Evolutionary conservation across 2,113 vertebrate species (phyloP).

Genomic region (Turnix velox): DNA sequence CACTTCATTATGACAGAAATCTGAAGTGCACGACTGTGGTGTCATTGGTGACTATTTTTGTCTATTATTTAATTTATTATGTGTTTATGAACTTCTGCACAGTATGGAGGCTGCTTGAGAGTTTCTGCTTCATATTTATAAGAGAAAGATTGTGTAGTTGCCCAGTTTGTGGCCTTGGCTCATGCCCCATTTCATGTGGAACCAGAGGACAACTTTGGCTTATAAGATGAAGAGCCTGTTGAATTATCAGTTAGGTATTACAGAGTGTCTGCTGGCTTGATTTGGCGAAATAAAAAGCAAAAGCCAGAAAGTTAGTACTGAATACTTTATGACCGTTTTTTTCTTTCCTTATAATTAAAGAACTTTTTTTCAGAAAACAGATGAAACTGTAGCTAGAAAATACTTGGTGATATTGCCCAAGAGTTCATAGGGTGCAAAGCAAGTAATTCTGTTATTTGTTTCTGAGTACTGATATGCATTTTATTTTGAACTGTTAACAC

Average conservation of each 20-base stretch:
- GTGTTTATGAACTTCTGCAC: conserved; percentile 22
- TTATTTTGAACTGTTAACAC: neutral
- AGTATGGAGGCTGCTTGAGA: conserved; percentile 9
- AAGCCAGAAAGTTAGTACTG: neutral
- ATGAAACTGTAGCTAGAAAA: neutral
- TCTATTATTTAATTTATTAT: conserved; percentile 5
- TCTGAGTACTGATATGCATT: neutral
- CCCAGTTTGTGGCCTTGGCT: conserved; percentile 65
- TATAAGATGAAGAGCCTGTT: conserved; percentile 54
- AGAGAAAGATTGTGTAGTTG: conserved; percentile 54
- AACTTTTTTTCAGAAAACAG: neutral
- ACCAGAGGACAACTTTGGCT: conserved; percentile 51
- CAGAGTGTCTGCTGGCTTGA: conserved; percentile 68
- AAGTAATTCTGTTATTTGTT: neutral
- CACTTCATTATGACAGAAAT: conserved; percentile 24
- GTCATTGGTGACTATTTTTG: neutral
- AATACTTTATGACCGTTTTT: neutral
- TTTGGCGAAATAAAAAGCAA: conserved; percentile 26
- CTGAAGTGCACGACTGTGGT: neutral
- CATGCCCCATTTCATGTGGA: conserved; percentile 27
- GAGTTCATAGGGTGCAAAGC: neutral
- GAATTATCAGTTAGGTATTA: conserved; percentile 72
- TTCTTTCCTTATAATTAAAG: neutral
- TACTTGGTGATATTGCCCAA: neutral
- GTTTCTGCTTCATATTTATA: conserved; percentile 18